These are phyloP conservation scores for Coryphaenoides rupestris DNA, from an alignment of 2,113 vertebrate genomes.

Conservation along the genomic window DNA sequence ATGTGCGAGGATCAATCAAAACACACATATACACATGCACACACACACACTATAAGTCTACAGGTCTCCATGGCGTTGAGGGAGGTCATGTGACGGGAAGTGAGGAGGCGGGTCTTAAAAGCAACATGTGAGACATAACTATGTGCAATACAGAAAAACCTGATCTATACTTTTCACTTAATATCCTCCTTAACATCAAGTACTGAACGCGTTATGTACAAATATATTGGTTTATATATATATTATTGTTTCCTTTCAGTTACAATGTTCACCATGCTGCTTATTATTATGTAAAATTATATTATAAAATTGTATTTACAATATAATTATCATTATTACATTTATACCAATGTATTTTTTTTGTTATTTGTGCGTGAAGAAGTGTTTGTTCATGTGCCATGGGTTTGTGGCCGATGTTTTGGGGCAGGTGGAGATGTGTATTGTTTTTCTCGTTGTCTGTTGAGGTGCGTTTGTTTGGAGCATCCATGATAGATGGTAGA, in stretches of 20 bases:
- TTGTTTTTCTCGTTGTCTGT: slow-evolving; percentile 75
- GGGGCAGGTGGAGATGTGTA: slow-evolving; percentile 62
- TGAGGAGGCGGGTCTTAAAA: slow-evolving; percentile 41
- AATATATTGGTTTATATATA: slow-evolving; percentile 78
- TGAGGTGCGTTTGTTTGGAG: slow-evolving; percentile 12
- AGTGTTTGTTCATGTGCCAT: slow-evolving; percentile 70
- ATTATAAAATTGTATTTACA: slow-evolving; percentile 63
- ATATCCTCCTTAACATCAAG: slow-evolving; percentile 61
- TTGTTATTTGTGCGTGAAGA: slow-evolving; percentile 50
- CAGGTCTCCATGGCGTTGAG: too few species aligned
- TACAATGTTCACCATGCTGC: slow-evolving; percentile 85
- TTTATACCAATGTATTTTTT: slow-evolving; percentile 58
- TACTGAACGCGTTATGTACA: slow-evolving; percentile 66
- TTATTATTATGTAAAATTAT: slow-evolving; percentile 76
- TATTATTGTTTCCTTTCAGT: slow-evolving; percentile 74
- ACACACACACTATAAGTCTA: background rate
- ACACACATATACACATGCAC: too few species aligned
- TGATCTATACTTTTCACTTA: slow-evolving; percentile 69
- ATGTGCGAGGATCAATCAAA: slow-evolving; percentile 27
- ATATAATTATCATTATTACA: slow-evolving; percentile 48
- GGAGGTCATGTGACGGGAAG: slow-evolving; percentile 15
- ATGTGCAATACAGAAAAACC: slow-evolving; percentile 91
- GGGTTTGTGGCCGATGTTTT: slow-evolving; percentile 76
- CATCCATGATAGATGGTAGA: slow-evolving; percentile 23
- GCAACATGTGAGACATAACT: slow-evolving; percentile 74